phyloP scores from a whole-genome alignment of 2,888 invertebrate species.

The Cistogaster globosa region DNA sequence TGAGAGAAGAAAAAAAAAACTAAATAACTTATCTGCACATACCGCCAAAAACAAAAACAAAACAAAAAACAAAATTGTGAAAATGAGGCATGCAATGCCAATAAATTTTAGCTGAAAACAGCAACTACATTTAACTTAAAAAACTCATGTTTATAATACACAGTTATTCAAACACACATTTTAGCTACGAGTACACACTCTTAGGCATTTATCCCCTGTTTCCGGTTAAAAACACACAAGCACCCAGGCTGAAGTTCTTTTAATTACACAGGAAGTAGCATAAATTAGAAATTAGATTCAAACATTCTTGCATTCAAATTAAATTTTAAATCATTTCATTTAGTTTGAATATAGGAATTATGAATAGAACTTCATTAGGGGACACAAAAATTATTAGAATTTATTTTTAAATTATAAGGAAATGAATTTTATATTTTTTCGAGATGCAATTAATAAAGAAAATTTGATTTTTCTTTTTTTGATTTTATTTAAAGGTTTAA shows the following conservation, averaged over 20 bases:
- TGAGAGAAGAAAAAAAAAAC: constrained; percentile 47
- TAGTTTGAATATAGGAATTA: neutral
- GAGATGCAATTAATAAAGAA: too few relatives aligned
- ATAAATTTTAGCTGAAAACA: constrained; percentile 44
- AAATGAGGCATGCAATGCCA: constrained; percentile 59
- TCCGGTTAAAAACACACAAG: constrained; percentile 42
- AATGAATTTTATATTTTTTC: neutral
- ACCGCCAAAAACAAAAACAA: neutral
- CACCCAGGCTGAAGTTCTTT: constrained; percentile 24
- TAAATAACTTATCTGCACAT: constrained; percentile 42
- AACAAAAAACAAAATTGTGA: constrained; percentile 28
- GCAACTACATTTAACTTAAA: constrained; percentile 12
- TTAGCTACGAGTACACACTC: neutral
- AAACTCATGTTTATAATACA: neutral
- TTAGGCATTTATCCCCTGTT: constrained; percentile 47
- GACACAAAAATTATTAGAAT: neutral
- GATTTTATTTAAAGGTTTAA: too few relatives aligned
- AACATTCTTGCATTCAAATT: constrained; percentile 31
- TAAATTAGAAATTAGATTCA: constrained; percentile 48
- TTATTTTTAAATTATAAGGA: neutral
- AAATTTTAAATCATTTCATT: constrained; percentile 1
- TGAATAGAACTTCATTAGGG: constrained; percentile 23
- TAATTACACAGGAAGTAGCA: constrained; percentile 50
- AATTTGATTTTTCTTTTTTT: too few relatives aligned
- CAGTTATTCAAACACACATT: neutral